These are phyloP conservation scores for Plumapathes pennacea DNA, from an alignment of 92 coral and sea anemone genomes.

Conservation along the genomic window DNA sequence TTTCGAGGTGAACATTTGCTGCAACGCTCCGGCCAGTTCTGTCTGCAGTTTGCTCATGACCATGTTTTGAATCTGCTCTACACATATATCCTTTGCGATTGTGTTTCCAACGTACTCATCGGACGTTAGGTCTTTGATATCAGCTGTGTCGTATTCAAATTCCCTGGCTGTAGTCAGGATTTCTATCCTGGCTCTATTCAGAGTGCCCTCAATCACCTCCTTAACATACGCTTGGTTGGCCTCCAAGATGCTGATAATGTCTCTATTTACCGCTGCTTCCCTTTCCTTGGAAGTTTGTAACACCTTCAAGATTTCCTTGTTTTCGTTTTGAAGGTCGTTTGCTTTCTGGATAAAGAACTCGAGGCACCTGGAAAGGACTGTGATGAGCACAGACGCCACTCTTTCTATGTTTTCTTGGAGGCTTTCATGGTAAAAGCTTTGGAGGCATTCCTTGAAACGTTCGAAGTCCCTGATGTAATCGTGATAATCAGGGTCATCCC, in stretches of 20 bases:
- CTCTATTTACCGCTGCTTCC: too few relatives aligned
- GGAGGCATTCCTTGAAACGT: slow-evolving; percentile 30
- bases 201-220: slow-evolving; percentile 19
- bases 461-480: slow-evolving; percentile 40
- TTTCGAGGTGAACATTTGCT: slow-evolving; percentile 38
- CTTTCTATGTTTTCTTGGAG: slow-evolving; percentile 15
- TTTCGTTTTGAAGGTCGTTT: too few relatives aligned
- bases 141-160: slow-evolving; percentile 40
- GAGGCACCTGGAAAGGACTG: slow-evolving; percentile 42
- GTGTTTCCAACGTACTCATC: slow-evolving; percentile 31
- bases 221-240: slow-evolving; percentile 20
- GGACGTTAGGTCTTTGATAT: slow-evolving; percentile 8
- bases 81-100: slow-evolving; percentile 43
- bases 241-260: slow-evolving; percentile 30
- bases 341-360: too few relatives aligned
- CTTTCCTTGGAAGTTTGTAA: too few relatives aligned
- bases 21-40: slow-evolving; percentile 19
- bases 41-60: slow-evolving; percentile 45
- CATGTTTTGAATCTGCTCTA: slow-evolving; percentile 43
- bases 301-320: too few relatives aligned
- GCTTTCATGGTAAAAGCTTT: slow-evolving; percentile 18
- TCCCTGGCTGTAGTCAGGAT: slow-evolving; percentile 35
- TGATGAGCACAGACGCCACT: slow-evolving; percentile 10
- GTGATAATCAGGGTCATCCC: too few relatives aligned
- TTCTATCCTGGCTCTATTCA: background rate